Percentiles rank a stretch among this genome's conserved stretches.
phyloP scores from a whole-genome alignment of 2,797 vertebrate genomes.

The Simalia tracyae region DNA sequence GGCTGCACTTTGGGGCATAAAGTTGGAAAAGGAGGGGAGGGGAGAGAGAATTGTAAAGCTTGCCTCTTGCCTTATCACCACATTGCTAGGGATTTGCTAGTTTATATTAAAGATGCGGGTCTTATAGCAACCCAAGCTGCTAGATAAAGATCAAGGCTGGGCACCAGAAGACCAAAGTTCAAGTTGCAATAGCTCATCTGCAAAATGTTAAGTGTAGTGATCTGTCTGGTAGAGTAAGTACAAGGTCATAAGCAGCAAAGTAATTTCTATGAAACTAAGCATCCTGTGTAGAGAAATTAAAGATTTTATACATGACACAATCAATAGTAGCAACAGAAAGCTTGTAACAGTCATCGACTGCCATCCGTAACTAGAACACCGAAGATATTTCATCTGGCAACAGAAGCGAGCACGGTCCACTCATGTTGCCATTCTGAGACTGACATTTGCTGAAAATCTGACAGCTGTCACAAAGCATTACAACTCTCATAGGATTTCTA shows the following conservation, averaged over 20 bases:
- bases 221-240: background rate
- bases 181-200: background rate
- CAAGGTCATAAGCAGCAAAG: background rate
- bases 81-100: background rate
- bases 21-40: too few species aligned
- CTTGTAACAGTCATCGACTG: background rate
- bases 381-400: background rate
- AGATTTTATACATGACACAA: background rate
- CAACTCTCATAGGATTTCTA: background rate
- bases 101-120: background rate
- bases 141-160: background rate
- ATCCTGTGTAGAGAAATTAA: background rate
- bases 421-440: background rate
- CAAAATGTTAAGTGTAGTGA: background rate
- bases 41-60: background rate
- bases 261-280: background rate
- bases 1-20: background rate
- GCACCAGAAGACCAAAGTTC: background rate
- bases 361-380: background rate
- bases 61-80: background rate
- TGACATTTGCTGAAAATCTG: background rate
- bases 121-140: background rate
- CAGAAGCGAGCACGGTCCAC: background rate
- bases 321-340: background rate
- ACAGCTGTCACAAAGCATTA: background rate